Percentiles rank a stretch among this genome's conserved stretches.
Conservation (phyloP, 2,113 vertebrate genomes). For the Boulengeromyrus knoepffleri region DNA sequence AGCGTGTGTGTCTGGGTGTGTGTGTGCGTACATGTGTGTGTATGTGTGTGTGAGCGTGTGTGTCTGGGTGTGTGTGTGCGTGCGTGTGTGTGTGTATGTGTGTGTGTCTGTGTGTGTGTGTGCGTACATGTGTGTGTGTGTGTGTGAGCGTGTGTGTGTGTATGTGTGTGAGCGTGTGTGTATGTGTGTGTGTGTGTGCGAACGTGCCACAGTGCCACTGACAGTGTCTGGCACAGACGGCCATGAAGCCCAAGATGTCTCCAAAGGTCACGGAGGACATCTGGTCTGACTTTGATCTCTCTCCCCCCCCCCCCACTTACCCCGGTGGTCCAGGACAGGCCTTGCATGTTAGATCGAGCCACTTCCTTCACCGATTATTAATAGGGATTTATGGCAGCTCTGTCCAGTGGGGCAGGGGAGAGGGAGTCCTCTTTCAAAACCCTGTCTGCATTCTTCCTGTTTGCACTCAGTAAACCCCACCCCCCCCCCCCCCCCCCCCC, state of each 20-base stretch:
- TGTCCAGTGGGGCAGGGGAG: conserved; percentile 28
- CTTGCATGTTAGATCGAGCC: not conserved
- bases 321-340: not conserved
- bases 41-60: not conserved
- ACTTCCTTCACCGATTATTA: not conserved
- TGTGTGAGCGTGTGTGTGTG: not conserved
- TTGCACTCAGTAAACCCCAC: conserved; percentile 1
- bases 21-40: not conserved
- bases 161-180: not conserved
- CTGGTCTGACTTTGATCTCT: not conserved
- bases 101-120: too few species aligned
- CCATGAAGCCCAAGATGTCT: not conserved
- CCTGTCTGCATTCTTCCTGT: conserved; percentile 47
- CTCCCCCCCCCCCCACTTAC: not conserved
- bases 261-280: not conserved
- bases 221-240: not conserved
- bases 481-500: not conserved
- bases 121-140: too few species aligned
- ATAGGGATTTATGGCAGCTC: not conserved
- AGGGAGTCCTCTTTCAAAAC: conserved; percentile 36
- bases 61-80: not conserved
- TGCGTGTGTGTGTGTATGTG: too few species aligned
- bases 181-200: too few species aligned
- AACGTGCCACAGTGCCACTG: not conserved
- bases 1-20: too few species aligned